These are phyloP conservation scores for Tychaedon coryphoeus DNA, from an alignment of 2,113 vertebrate species.

Conservation along the genomic window DNA sequence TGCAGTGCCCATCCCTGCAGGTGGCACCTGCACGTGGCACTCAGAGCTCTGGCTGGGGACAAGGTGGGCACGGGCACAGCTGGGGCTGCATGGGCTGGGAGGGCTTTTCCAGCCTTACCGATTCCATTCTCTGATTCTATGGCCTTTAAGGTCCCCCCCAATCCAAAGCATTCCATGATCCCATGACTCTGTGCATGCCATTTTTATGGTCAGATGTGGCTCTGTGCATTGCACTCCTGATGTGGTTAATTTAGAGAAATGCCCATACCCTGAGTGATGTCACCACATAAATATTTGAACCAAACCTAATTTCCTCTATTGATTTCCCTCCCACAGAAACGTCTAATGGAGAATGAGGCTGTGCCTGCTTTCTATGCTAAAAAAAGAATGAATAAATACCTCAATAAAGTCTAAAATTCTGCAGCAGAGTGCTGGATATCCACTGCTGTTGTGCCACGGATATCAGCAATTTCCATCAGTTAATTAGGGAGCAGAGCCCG, in stretches of 20 bases:
- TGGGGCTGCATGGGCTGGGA: fast-evolving
- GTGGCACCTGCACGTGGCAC: too few relatives aligned
- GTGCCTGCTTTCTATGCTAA: neutral
- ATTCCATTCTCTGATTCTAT: neutral
- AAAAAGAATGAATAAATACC: neutral
- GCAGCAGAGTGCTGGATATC: neutral
- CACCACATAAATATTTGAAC: neutral
- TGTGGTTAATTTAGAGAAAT: neutral
- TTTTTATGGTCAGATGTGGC: neutral
- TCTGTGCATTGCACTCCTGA: neutral
- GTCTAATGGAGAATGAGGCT: neutral
- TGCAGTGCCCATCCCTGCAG: too few relatives aligned
- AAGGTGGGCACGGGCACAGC: neutral
- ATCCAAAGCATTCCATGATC: neutral
- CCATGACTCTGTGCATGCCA: neutral
- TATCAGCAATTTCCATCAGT: neutral
- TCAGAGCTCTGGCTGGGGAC: neutral
- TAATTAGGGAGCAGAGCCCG: neutral
- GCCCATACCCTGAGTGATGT: neutral
- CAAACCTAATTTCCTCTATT: neutral
- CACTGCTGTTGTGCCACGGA: neutral
- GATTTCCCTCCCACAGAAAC: neutral
- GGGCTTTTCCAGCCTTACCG: neutral
- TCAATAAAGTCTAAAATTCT: neutral
- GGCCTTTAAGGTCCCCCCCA: neutral